These are phyloP conservation scores for Dendronephthya gigantea DNA, from an alignment of 64 coral and sea anemone species.

Conservation along the genomic window DNA sequence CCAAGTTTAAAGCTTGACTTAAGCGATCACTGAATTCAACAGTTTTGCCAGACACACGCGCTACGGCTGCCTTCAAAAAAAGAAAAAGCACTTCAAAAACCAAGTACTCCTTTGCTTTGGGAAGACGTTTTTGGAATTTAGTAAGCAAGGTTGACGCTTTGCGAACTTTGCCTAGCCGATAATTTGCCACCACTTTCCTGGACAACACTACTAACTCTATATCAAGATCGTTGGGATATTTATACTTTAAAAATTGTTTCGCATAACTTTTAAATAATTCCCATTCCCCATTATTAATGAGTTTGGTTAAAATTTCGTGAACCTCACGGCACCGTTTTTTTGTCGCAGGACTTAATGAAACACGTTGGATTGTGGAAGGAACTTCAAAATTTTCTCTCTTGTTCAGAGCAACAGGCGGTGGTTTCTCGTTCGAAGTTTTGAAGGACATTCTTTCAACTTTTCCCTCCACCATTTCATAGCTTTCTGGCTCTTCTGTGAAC, in stretches of 20 bases:
- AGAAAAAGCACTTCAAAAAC: neutral
- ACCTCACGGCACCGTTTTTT: neutral
- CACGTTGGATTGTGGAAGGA: neutral
- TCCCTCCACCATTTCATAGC: neutral
- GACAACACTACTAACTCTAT: neutral
- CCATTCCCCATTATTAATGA: neutral
- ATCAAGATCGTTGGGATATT: neutral
- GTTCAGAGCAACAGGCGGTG: neutral
- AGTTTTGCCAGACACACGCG: neutral
- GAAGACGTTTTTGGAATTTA: neutral
- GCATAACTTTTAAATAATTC: neutral
- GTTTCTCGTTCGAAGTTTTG: neutral
- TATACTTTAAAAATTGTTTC: neutral
- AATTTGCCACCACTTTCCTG: neutral
- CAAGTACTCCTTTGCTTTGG: neutral
- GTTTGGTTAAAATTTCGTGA: neutral
- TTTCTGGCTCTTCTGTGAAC: neutral
- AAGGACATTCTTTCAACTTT: neutral
- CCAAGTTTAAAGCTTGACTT: neutral
- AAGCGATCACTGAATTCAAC: neutral
- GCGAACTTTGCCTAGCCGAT: neutral
- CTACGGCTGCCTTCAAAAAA: neutral
- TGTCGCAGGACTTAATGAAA: neutral
- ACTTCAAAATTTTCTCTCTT: too few relatives aligned
- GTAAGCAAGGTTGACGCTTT: neutral